Evolutionary conservation across 2,888 invertebrate genomes (phyloP).

Genomic region (Anaspis maculata): DNA sequence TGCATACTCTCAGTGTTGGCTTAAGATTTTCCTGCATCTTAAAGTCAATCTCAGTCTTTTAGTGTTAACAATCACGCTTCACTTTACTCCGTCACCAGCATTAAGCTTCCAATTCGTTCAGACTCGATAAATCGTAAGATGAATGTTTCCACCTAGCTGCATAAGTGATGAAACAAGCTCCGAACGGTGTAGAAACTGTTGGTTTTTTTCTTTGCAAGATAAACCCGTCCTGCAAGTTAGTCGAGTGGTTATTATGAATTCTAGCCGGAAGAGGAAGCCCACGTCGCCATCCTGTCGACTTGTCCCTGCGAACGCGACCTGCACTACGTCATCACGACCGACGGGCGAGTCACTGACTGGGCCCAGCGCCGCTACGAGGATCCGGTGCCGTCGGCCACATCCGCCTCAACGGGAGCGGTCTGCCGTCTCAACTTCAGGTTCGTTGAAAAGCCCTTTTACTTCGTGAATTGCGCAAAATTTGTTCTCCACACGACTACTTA

Average conservation of each 20-base stretch:
- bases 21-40: too few species aligned
- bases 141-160: too few species aligned
- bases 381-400: slow-evolving; percentile 26
- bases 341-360: slow-evolving; percentile 58
- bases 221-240: slow-evolving; percentile 16
- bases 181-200: slow-evolving; percentile 1
- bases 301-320: slow-evolving; percentile 56
- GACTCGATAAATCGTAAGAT: too few species aligned
- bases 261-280: slow-evolving; percentile 57
- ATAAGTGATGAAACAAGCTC: not conserved
- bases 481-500: too few species aligned
- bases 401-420: slow-evolving; percentile 43
- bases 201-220: slow-evolving; percentile 1
- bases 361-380: slow-evolving; percentile 47
- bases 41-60: too few species aligned
- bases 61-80: too few species aligned
- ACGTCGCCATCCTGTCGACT: slow-evolving; percentile 56
- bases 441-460: slow-evolving; percentile 15
- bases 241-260: too few species aligned
- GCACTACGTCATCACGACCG: slow-evolving; percentile 57
- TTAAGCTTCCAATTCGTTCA: too few species aligned
- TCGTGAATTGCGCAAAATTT: not conserved
- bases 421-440: slow-evolving; percentile 48
- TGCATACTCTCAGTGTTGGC: too few species aligned
- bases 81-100: too few species aligned